Conservation (phyloP, 2,888 invertebrate species). For the Boloria selene region DNA sequence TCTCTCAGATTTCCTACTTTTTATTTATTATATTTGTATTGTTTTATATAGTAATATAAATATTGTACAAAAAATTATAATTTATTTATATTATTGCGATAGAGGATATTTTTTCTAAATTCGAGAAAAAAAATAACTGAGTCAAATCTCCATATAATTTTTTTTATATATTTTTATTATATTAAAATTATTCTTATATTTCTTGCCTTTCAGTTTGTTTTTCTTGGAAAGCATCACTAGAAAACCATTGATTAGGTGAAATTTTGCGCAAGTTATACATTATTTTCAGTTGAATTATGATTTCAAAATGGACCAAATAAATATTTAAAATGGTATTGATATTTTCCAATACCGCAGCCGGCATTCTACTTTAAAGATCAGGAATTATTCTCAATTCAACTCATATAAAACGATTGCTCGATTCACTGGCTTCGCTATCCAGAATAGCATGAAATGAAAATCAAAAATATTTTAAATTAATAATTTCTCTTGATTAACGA, state of each 20-base stretch:
- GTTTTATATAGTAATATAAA: slow-evolving; percentile 14
- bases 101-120: too few relatives aligned
- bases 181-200: too few relatives aligned
- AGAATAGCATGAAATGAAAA: slow-evolving; percentile 16
- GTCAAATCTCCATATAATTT: too few relatives aligned
- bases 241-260: too few relatives aligned
- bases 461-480: slow-evolving; percentile 20
- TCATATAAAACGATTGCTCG: slow-evolving; percentile 27
- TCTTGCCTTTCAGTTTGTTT: not conserved
- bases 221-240: not conserved
- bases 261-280: not conserved
- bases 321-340: slow-evolving; percentile 5
- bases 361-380: not conserved
- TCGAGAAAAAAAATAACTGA: too few relatives aligned
- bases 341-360: not conserved
- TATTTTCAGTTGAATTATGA: not conserved
- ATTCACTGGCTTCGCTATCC: slow-evolving; percentile 11
- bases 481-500: too few relatives aligned
- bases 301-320: not conserved
- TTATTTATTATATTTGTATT: not conserved
- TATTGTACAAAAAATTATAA: too few relatives aligned
- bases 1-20: not conserved
- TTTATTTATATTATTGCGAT: too few relatives aligned
- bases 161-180: too few relatives aligned
- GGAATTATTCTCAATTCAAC: slow-evolving; percentile 24